Conservation (phyloP, 2,113 vertebrate species). For the Nycticorax nycticorax region DNA sequence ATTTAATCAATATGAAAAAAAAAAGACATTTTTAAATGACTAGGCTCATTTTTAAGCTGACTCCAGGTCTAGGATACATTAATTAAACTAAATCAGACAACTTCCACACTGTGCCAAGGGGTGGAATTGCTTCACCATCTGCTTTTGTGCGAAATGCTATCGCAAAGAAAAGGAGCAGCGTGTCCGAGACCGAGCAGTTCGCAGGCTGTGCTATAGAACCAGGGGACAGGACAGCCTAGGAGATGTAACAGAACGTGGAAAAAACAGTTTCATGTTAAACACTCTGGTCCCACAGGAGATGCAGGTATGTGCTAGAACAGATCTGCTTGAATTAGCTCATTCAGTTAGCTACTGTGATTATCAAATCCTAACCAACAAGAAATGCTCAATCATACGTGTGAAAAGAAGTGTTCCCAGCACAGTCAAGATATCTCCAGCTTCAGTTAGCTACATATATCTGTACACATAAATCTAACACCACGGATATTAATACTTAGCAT, state of each 20-base stretch:
- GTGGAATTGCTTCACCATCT: not conserved
- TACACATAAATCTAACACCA: not conserved
- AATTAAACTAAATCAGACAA: not conserved
- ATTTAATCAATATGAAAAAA: not conserved
- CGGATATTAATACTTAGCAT: not conserved
- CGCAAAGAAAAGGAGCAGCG: fast-evolving
- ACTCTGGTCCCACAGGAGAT: not conserved
- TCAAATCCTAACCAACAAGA: not conserved
- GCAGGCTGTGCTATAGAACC: not conserved
- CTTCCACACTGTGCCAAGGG: not conserved
- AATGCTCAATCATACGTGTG: not conserved
- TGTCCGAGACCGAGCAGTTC: fast-evolving
- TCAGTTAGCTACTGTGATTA: not conserved
- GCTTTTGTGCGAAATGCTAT: not conserved
- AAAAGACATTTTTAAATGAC: not conserved
- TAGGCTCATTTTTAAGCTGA: not conserved
- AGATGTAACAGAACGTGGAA: not conserved
- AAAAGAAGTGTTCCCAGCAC: not conserved
- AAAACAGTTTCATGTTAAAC: not conserved
- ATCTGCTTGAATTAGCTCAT: not conserved
- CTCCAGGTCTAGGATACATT: not conserved
- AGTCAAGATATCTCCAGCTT: not conserved
- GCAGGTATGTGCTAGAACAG: not conserved
- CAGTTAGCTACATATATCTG: not conserved
- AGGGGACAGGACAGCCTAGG: not conserved